phyloP scores from a whole-genome alignment of 2,888 invertebrate species.

The Apantesis nais region DNA sequence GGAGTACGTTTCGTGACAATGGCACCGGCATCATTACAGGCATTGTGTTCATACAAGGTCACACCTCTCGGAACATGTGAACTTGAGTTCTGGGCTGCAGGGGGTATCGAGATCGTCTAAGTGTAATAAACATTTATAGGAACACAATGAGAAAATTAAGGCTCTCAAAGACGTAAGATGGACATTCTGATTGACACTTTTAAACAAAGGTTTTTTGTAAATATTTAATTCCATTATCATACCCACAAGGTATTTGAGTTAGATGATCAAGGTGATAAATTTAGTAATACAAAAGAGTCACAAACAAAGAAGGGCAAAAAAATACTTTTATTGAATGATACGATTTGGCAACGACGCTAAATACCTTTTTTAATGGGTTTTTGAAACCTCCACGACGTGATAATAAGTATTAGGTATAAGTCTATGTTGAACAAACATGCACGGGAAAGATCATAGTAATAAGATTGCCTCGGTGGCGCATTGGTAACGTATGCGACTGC shows the following conservation, averaged over 20 bases:
- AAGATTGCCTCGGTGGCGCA: no score
- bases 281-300: constrained; percentile 34
- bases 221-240: not conserved
- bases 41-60: constrained; percentile 57
- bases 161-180: not conserved
- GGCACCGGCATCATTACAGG: no score
- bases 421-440: constrained; percentile 32
- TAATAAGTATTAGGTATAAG: constrained; percentile 39
- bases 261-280: constrained; percentile 29
- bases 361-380: constrained; percentile 25
- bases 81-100: constrained; percentile 24
- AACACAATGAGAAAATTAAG: not conserved
- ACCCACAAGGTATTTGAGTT: constrained; percentile 13
- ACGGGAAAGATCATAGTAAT: constrained; percentile 27
- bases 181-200: not conserved
- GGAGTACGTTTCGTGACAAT: no score
- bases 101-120: constrained; percentile 8
- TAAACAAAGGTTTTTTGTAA: not conserved
- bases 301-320: constrained; percentile 34
- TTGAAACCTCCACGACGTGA: constrained; percentile 37
- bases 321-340: constrained; percentile 39
- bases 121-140: constrained; percentile 1
- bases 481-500: no score
- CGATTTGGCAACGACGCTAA: constrained; percentile 46
- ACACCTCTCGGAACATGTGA: constrained; percentile 35